Conservation (phyloP, 2,797 vertebrate genomes). For the Toxotes lorentzi region DNA sequence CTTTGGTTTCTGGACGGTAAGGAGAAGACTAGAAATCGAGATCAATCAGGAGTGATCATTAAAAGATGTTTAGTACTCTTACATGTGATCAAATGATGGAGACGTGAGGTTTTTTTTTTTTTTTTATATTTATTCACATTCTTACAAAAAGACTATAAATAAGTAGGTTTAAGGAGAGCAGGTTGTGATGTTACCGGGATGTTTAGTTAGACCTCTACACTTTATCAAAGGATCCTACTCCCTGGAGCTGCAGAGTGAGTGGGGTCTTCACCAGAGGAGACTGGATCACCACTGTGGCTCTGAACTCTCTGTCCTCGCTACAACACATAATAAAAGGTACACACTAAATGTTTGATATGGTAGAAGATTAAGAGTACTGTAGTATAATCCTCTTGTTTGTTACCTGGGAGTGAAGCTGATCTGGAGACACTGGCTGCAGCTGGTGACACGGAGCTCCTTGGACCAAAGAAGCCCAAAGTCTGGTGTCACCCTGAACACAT, state of each 20-base stretch:
- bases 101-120: no score
- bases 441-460: conserved; percentile 41
- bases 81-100: conserved; percentile 14
- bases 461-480: conserved; percentile 84
- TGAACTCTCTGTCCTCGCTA: conserved; percentile 83
- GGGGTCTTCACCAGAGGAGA: conserved; percentile 86
- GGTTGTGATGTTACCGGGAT: conserved; percentile 8
- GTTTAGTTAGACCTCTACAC: conserved; percentile 45
- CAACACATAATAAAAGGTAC: conserved; percentile 35
- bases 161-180: not conserved
- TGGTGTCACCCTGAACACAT: conserved; percentile 87
- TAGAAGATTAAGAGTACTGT: not conserved
- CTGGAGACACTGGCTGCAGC: conserved; percentile 79
- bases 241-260: conserved; percentile 81
- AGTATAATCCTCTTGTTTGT: not conserved
- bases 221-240: conserved; percentile 83
- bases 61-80: not conserved
- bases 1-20: not conserved
- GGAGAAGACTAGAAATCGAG: not conserved
- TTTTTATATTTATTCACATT: conserved; percentile 42
- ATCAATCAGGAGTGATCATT: not conserved
- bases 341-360: not conserved
- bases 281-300: conserved; percentile 78
- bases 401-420: conserved; percentile 93
- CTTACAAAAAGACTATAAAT: not conserved